Base-by-base conservation (phyloP, 2,113 vertebrate species). In the Synodontis membranacea region DNA sequence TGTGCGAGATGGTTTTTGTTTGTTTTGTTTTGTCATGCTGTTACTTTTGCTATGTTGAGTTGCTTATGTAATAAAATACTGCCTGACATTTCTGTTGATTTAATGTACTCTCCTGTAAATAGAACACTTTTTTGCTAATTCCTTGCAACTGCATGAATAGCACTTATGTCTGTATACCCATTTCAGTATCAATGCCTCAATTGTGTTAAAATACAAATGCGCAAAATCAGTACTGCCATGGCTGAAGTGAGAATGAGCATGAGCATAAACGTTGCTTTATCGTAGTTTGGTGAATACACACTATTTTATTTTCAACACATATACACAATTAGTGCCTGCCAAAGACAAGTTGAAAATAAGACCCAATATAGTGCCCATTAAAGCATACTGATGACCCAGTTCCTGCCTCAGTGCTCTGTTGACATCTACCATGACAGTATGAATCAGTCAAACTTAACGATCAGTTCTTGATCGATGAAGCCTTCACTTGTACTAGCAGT, bases 401-500 rank as follows among this genome's bases (percentile, higher is more conserved):
- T 95, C 89, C 89, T 90, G 88, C 50, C 82, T 86, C 28, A 28
- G n/a, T 80, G 83, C 92, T 91, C 86, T 84, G 88, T 91, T 93
- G 93, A 89, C 91, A 92, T 91, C 88, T 88, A 64, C 50, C 12
- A 85, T 88, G 92, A 93, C 89, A 90, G 91, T 72, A 86, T 91
- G 87, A 93, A 93, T 93, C 92, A 92, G 93, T 92, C 88, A 86
- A 90, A 91, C 91, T 88, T 91, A 86, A 86, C 91, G 92, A 93
- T 92, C 88, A 89, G 84, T 86, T 88, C 87, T 91, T 95, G 94
- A 95, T 94, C 90, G 93, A 94, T 94, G 92, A 88, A 91, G 90
- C 93, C 90, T 94, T 94, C 94, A 93, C 84, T 82, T 89, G 86
- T 84, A 84, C 86, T 80, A 90, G 86, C 83, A 89, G 91, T 92